phyloP scores from a whole-genome alignment of 2,797 vertebrate species.

The Lagocephalus sceleratus region DNA sequence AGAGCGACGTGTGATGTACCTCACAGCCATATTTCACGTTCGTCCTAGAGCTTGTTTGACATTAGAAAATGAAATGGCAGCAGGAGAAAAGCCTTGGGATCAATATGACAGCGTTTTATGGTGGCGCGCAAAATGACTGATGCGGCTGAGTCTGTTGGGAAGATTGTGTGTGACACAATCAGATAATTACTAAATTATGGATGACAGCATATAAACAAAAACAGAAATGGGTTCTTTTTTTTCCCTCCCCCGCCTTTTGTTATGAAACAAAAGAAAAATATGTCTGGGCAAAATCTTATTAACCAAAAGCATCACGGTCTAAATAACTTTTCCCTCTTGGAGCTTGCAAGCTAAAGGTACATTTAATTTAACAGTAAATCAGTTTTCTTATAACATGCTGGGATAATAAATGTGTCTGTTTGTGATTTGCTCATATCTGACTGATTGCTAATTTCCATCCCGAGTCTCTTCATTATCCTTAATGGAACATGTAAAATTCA shows the following conservation, averaged over 20 bases:
- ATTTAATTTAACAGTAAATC: conserved; percentile 11
- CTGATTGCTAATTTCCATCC: conserved; percentile 43
- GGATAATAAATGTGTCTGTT: conserved; percentile 18
- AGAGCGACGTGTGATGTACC: neutral
- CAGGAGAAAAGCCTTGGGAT: conserved; percentile 26
- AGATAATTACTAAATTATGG: conserved; percentile 50
- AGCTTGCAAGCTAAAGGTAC: conserved; percentile 2
- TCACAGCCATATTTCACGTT: neutral
- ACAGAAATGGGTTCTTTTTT: conserved; percentile 35
- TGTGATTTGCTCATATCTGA: conserved; percentile 17
- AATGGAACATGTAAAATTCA: conserved; percentile 32
- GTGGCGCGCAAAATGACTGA: conserved; percentile 43
- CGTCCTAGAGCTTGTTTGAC: conserved; percentile 13
- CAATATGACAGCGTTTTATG: conserved; percentile 20
- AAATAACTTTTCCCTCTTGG: conserved; percentile 29
- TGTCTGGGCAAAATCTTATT: conserved; percentile 24
- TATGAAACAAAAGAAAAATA: conserved; percentile 25
- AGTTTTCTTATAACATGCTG: conserved; percentile 18
- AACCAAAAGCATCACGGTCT: conserved; percentile 18
- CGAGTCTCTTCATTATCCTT: conserved; percentile 33
- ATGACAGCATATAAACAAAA: conserved; percentile 49
- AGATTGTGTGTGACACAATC: conserved; percentile 50
- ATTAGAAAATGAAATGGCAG: conserved; percentile 13
- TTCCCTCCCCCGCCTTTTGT: neutral
- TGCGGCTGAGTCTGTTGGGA: conserved; percentile 32